phyloP scores from a whole-genome alignment of 2,888 invertebrate genomes.

The Actias luna region DNA sequence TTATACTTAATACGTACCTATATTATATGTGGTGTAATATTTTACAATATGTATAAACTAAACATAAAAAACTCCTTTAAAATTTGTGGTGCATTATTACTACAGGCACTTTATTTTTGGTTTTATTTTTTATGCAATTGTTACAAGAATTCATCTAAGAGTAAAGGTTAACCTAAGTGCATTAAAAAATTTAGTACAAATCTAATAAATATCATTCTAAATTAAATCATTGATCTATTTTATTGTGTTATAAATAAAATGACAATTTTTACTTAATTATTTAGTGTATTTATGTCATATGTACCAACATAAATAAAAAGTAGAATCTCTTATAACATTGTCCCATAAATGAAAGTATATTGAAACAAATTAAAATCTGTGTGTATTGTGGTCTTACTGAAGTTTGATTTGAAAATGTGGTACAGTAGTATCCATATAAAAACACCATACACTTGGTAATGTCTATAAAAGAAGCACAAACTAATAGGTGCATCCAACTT shows the following conservation, averaged over 20 bases:
- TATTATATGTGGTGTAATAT: not conserved
- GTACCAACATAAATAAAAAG: conserved; percentile 21
- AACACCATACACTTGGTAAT: conserved; percentile 59
- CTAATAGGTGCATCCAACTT: conserved; percentile 33
- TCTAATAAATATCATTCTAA: not conserved
- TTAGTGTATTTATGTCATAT: not conserved
- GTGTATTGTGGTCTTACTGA: conserved; percentile 22
- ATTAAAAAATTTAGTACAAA: not conserved
- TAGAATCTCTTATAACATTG: not conserved
- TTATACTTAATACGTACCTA: conserved; percentile 7
- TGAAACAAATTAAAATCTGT: conserved; percentile 46
- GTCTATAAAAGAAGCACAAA: conserved; percentile 66
- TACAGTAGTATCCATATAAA: conserved; percentile 60
- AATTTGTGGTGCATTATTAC: not conserved
- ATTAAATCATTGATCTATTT: not conserved
- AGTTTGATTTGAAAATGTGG: conserved; percentile 50
- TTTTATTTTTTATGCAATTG: not conserved
- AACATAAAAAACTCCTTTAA: not conserved
- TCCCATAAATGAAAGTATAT: conserved; percentile 21
- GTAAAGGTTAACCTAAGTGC: not conserved
- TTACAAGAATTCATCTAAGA: not conserved
- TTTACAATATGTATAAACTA: not conserved
- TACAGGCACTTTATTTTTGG: not conserved
- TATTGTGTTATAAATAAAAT: not conserved
- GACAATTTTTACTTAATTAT: conserved; percentile 4